Conservation (phyloP, 2,888 invertebrate species). For the Agrilus cyanescens region DNA sequence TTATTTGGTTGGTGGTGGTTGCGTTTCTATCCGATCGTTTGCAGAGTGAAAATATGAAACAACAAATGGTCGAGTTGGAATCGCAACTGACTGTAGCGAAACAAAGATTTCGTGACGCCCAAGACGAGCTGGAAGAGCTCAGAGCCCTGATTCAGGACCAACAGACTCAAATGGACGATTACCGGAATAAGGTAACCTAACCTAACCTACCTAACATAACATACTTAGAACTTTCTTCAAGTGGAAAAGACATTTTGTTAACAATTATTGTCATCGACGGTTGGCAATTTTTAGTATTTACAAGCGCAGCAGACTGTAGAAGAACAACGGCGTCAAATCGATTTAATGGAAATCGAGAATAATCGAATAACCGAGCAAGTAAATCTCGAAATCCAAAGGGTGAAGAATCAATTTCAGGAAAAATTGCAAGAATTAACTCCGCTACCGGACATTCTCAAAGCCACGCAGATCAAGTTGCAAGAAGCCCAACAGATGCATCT, state of each 20-base stretch:
- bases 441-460: conserved; percentile 55
- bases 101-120: conserved; percentile 42
- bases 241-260: too few species aligned
- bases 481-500: conserved; percentile 57
- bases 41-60: conserved; percentile 40
- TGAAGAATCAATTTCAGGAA: conserved; percentile 61
- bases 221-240: too few species aligned
- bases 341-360: conserved; percentile 61
- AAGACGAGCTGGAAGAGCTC: conserved; percentile 49
- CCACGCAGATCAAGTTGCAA: conserved; percentile 53
- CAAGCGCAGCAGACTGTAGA: conserved; percentile 60
- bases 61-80: conserved; percentile 51
- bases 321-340: conserved; percentile 56
- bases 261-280: too few species aligned
- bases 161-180: conserved; percentile 54
- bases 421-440: conserved; percentile 58
- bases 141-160: conserved; percentile 51
- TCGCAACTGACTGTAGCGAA: conserved; percentile 41
- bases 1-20: too few species aligned
- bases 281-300: conserved; percentile 34
- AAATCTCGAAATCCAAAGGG: conserved; percentile 55
- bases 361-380: conserved; percentile 59
- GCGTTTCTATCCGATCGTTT: conserved; percentile 1
- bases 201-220: too few species aligned
- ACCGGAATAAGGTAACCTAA: conserved; percentile 47